phyloP scores from a whole-genome alignment of 2,113 vertebrate genomes.

The Lota lota region DNA sequence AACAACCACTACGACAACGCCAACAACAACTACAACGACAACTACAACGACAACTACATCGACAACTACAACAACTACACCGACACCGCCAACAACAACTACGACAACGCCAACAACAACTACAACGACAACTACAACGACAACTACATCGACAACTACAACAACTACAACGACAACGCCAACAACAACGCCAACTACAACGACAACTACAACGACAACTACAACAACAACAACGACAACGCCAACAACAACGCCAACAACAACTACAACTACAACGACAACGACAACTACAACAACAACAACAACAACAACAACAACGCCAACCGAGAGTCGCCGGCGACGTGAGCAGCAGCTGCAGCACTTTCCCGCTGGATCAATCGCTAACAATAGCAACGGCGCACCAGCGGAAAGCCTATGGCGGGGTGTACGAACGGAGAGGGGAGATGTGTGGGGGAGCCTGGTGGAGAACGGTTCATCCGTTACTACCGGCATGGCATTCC shows the following conservation, averaged over 20 bases:
- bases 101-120: too few species aligned
- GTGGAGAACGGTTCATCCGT: constrained; percentile 24
- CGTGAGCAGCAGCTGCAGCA: constrained; percentile 34
- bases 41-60: too few species aligned
- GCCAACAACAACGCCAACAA: too few species aligned
- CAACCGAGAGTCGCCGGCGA: background rate
- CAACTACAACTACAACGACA: background rate
- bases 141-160: too few species aligned
- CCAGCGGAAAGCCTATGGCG: too few species aligned
- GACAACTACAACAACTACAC: constrained; percentile 8
- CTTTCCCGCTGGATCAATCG: constrained; percentile 41
- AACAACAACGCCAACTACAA: too few species aligned
- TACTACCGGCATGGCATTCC: constrained; percentile 19
- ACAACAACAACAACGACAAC: constrained; percentile 14
- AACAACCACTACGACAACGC: background rate
- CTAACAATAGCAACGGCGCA: constrained; percentile 46
- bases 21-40: constrained; percentile 12
- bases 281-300: constrained; percentile 10
- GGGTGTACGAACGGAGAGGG: constrained; percentile 26
- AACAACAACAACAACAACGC: background rate
- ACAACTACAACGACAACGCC: background rate
- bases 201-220: background rate
- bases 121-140: background rate
- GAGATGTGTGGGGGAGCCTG: constrained; percentile 6
- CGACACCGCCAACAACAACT: constrained; percentile 4